Evolutionary conservation across 2,888 invertebrate genomes (phyloP).

Genomic region (Omphaloscelis lunosa): DNA sequence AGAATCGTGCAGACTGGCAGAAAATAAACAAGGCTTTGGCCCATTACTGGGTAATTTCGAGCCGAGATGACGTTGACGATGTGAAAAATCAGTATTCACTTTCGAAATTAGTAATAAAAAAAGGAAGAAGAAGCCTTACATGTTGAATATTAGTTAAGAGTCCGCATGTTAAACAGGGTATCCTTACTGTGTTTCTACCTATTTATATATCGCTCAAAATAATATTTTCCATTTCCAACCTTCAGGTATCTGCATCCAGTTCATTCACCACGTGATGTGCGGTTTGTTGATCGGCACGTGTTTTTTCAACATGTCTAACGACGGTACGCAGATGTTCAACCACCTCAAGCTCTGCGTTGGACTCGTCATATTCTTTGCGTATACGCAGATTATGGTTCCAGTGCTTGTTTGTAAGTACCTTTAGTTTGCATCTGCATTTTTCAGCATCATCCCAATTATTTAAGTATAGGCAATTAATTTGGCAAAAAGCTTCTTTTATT

Average conservation of each 20-base stretch:
- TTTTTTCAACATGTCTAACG: slow-evolving; percentile 92
- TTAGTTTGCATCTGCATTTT: neutral
- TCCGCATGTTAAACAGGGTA: neutral
- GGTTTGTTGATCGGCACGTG: slow-evolving; percentile 90
- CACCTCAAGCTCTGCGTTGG: slow-evolving; percentile 93
- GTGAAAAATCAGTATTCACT: neutral
- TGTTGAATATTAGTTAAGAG: neutral
- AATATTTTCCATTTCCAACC: slow-evolving; percentile 1
- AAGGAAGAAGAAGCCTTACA: neutral
- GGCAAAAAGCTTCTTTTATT: neutral
- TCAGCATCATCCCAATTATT: neutral
- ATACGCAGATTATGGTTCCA: slow-evolving; percentile 93
- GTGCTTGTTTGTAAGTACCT: slow-evolving; percentile 92
- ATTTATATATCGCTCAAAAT: neutral
- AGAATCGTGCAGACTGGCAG: neutral
- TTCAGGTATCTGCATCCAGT: slow-evolving; percentile 90
- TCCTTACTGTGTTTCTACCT: slow-evolving; percentile 4
- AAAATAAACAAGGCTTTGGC: neutral
- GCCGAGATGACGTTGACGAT: neutral
- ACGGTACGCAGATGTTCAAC: slow-evolving; percentile 92
- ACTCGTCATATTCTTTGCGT: slow-evolving; percentile 92
- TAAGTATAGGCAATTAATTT: neutral
- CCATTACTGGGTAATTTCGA: neutral
- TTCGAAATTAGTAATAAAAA: neutral
- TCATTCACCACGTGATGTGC: slow-evolving; percentile 91